Evolutionary conservation across 92 coral and sea anemone genomes (phyloP).

Genomic region (Meandrina meandrites): DNA sequence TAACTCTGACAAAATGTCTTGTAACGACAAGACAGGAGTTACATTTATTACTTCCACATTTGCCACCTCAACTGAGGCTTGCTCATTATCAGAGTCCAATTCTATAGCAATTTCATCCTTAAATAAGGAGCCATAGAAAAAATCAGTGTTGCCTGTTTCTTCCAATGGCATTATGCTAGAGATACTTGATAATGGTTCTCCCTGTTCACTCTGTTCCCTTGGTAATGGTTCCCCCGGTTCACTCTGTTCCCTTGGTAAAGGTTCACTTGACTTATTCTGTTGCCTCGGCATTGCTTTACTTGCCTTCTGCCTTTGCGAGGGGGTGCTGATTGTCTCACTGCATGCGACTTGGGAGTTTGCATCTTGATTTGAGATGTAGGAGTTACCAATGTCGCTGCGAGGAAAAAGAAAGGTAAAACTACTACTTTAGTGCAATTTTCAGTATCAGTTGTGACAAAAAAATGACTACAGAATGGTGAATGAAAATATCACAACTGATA

Average conservation of each 20-base stretch:
- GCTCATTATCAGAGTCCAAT: constrained; percentile 49
- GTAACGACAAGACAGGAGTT: constrained; percentile 31
- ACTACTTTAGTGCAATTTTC: constrained; percentile 8
- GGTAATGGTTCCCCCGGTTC: too few species aligned
- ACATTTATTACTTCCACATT: constrained; percentile 35
- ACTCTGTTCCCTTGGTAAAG: too few species aligned
- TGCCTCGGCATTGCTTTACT: constrained; percentile 10
- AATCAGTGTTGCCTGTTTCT: constrained; percentile 50
- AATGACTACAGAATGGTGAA: constrained; percentile 8
- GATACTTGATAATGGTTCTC: constrained; percentile 4
- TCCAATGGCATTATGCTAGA: constrained; percentile 7
- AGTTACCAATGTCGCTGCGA: constrained; percentile 2
- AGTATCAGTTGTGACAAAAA: neutral
- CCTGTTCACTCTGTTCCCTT: neutral
- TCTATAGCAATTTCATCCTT: constrained; percentile 28
- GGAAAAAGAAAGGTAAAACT: constrained; percentile 17
- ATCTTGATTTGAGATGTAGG: constrained; percentile 5
- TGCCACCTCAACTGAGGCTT: constrained; percentile 12
- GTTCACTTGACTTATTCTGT: constrained; percentile 20
- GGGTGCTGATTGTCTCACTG: constrained; percentile 18
- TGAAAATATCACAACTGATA: constrained; percentile 3
- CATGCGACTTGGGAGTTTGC: too few species aligned
- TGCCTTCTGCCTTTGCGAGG: constrained; percentile 15
- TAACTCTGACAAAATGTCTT: constrained; percentile 53
- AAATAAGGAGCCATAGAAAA: constrained; percentile 63